Base-by-base conservation (phyloP, 1,140 invertebrate genomes). In the Aradophagus sp. region DNA sequence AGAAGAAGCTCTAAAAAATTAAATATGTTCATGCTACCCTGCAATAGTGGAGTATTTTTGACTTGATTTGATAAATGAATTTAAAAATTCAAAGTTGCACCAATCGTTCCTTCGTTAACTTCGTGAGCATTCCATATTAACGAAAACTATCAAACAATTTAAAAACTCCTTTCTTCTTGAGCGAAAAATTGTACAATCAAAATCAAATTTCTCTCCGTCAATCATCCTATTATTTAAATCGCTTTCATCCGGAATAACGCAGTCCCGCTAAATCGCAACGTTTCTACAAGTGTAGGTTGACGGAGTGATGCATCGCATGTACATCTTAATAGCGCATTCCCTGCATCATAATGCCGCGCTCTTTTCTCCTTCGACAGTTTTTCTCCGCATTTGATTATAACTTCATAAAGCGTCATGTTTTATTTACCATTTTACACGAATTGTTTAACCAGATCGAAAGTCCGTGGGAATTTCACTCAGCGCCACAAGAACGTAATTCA, bases 221-320 rank as follows among this genome's bases (percentile, higher is more conserved):
- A 58, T 58, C 45, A 52, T 45, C 35, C 26, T 16, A 38, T 52
- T 58, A 35, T 36, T 58, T 52, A 48, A 50, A 52, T 27, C 17
- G 16, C 47, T 39, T 66, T 50, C 45, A 58, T 36, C 42, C 8
- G 35, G 36, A 66, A 56, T 66, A 66, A 66, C 42, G 50, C 31
- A 48, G 20, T 35, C 35, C 17, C 20, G 34, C 32, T 34, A 55
- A 65, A 13, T 47, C 14, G 50, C 42, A 47, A 65, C 55, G 55
- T 65, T 65, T 65, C 61, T 55, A 16, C 34, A 34, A 39, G 61
- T 55, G 42, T 35, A 14, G 61, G 50, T 48, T 65, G 61, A 65
- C 55, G 35, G 26, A 50, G 27, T 48, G 50, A 65, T 65, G 50
- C 42, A 65, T 65, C 42, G 55, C 50, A 32, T 55, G 27, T 48